Conservation (phyloP, 2,113 vertebrate genomes). For the Clarias magur region DNA sequence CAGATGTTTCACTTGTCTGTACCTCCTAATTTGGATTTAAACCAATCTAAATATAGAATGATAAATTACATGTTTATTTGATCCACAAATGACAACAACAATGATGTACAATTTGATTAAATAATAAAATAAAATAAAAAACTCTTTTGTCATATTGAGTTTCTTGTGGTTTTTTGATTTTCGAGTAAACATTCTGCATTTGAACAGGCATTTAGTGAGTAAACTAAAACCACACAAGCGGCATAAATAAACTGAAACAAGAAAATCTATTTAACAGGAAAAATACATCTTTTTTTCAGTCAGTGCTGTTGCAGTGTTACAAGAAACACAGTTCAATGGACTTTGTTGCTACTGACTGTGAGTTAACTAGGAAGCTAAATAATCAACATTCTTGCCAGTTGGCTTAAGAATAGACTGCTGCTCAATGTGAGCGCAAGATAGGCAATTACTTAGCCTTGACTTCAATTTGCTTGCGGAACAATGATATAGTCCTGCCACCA, state of each 20-base stretch:
- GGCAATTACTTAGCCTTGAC: slow-evolving; percentile 16
- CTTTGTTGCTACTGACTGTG: not conserved
- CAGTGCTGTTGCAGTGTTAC: not conserved
- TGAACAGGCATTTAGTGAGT: not conserved
- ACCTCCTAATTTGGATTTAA: not conserved
- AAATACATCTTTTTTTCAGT: not conserved
- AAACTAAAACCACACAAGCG: not conserved
- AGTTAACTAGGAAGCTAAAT: not conserved
- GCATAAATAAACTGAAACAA: not conserved
- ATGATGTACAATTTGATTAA: not conserved
- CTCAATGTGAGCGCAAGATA: not conserved
- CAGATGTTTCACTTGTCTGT: not conserved
- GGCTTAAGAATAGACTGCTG: slow-evolving; percentile 10
- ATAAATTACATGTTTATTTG: not conserved
- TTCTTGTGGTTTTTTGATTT: not conserved
- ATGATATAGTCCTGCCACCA: not conserved
- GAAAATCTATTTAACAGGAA: not conserved
- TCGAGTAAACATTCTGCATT: not conserved
- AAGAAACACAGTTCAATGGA: not conserved
- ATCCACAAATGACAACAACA: not conserved
- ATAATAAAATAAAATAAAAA: too few relatives aligned
- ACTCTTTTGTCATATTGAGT: not conserved
- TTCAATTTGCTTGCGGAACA: not conserved
- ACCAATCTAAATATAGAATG: not conserved
- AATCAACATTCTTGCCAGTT: slow-evolving; percentile 4